Base-by-base conservation (phyloP, 2,113 vertebrate species). In the Epinephelus lanceolatus region DNA sequence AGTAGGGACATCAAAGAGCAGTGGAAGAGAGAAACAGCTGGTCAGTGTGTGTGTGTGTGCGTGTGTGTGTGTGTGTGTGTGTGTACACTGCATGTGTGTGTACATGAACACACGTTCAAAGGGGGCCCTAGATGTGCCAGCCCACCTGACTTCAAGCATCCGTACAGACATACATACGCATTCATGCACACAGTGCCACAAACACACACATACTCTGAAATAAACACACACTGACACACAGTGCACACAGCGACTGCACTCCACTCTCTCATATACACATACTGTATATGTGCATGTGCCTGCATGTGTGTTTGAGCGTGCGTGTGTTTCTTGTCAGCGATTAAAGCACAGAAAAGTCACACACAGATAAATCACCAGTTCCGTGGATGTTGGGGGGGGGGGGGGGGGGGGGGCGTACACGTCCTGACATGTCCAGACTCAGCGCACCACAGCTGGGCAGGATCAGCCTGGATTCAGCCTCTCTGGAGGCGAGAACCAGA, bases 21-120 rank as follows among this genome's bases (percentile, higher is more conserved):
- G 74, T 47, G 66, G 80, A 83, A 76, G 71, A 84, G 86, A 85
- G 81, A 92, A 92, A 92, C 92, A 94, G 92, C 92, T 94, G 92
- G 90, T 90, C 87, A 75, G 69, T 83, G 80, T 79, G 70, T 88
- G 89, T 84, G 84, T 30, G 74, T 82, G 61, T 81, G 66, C n/a
- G n/a, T n/a, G n/a, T n/a, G 69, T 37, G 71, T 83, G 45, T 76
- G 69, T 30, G 62, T 42, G 45, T 21, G 47, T 67, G 78, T 65
- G 40, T 60, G 65, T 63, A 68, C 76, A 25, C 12, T 51, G 40
- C 33, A 13, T 81, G 55, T 69, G 61, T 75, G 77, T 83, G 77
- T 74, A 81, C 81, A 89, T 85, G 78, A 80, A 84, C 85, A 84
- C 85, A 91, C 82, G 87, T 92, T 94, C 92, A 94, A 94, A 94